Evolutionary conservation across 2,888 invertebrate species (phyloP), one percentile per base, ranked within the genome.

Genomic region (Andricus quercusramuli): DNA sequence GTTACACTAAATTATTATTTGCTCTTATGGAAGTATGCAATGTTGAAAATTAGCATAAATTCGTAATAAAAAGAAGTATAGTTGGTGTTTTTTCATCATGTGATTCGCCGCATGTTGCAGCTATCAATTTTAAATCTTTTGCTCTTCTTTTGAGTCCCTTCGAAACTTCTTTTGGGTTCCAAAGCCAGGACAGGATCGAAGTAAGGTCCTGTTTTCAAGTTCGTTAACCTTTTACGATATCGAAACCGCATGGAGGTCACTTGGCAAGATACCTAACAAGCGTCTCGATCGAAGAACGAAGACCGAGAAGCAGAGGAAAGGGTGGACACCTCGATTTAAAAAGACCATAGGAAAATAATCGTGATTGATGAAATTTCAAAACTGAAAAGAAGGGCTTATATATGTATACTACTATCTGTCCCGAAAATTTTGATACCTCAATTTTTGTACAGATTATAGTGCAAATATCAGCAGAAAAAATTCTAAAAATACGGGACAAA

Each of bases 161-260:
- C 51, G 70, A 74, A 74, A 74, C 51, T 74, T 74, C 56, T 74
- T 74, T 74, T 74, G 74, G 74, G 74, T 51, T 32, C n/a, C 56
- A 32, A 56, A 56, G 74, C 74, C 74, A 74, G 56, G 74, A 74
- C 56, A 32, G 56, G 51, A 74, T 74, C 74, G 74, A 74, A 74
- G 74, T 74, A 37, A 56, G 74, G 74, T 74, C 74, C 74, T 74
- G 74, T 74, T 74, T 74, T 74, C 74, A 74, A 84, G 86, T 86
- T 86, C 86, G 83, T 84, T 83, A 82, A 86, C 86, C 86, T 83
- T 81, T 81, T 65, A 80, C 83, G 83, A 85, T 85, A 83, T 81
- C 83, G 80, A 84, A 83, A 83, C 80, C 80, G 83, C 84, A 80
- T 83, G 82, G 84, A 85, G 86, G 85, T 86, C 85, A 86, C 84